These are phyloP conservation scores for Tachina grossa DNA, from an alignment of 2,888 invertebrate genomes.

Conservation along the genomic window DNA sequence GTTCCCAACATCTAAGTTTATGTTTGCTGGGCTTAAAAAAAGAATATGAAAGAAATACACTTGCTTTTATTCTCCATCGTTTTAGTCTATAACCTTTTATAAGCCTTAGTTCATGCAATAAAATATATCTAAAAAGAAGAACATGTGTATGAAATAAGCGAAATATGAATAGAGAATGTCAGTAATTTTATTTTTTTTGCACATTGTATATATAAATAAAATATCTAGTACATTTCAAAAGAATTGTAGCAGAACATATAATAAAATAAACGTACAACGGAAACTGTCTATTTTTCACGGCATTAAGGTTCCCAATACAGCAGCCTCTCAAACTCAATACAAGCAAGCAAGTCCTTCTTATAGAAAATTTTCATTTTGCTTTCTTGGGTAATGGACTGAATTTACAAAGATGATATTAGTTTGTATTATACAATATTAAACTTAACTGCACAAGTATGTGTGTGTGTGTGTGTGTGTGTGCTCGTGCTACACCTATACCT, in stretches of 20 bases:
- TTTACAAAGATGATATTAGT: constrained; percentile 43
- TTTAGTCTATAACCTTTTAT: constrained; percentile 44
- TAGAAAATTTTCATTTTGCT: constrained; percentile 37
- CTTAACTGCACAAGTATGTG: constrained; percentile 35
- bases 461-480: background rate
- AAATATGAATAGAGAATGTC: constrained; percentile 34
- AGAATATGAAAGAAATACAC: constrained; percentile 40
- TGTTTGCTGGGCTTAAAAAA: background rate
- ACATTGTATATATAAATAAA: background rate
- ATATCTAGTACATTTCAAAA: constrained; percentile 6
- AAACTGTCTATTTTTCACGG: constrained; percentile 56
- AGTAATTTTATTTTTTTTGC: constrained; percentile 2
- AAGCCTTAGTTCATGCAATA: constrained; percentile 63
- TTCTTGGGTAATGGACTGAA: constrained; percentile 52
- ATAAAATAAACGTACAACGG: constrained; percentile 55
- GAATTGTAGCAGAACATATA: constrained; percentile 44
- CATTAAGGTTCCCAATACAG: constrained; percentile 40
- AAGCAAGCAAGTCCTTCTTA: constrained; percentile 9
- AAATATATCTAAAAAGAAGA: constrained; percentile 43
- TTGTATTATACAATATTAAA: constrained; percentile 58
- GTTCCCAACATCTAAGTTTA: background rate
- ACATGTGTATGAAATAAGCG: constrained; percentile 38
- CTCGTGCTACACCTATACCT: background rate
- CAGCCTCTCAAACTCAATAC: constrained; percentile 35
- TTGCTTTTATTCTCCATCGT: constrained; percentile 30